Conservation (phyloP, 2,113 vertebrate genomes). For the Potamarius usumacintae region DNA sequence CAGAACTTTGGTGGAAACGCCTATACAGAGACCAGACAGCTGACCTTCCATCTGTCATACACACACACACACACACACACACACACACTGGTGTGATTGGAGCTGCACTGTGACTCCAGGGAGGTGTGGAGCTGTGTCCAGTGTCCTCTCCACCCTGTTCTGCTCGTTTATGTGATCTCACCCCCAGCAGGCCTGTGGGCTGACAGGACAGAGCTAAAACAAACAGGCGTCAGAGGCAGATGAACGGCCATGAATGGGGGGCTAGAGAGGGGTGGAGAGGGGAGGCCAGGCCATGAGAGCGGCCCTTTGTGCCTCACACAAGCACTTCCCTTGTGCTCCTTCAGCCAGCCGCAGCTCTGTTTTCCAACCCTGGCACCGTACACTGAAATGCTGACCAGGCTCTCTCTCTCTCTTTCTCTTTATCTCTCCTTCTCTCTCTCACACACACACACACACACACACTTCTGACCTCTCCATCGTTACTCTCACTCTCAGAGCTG, state of each 20-base stretch:
- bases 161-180: conserved; percentile 41
- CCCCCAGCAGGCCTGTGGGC: conserved; percentile 37
- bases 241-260: conserved; percentile 39
- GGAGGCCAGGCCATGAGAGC: conserved; percentile 49
- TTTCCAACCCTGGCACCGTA: conserved; percentile 54
- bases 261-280: conserved; percentile 12
- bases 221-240: conserved; percentile 48
- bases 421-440: conserved; percentile 28
- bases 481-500: conserved; percentile 19
- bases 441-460: conserved; percentile 1
- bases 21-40: not conserved
- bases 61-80: not conserved
- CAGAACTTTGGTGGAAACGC: conserved; percentile 2
- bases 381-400: conserved; percentile 52
- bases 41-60: not conserved
- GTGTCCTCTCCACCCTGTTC: conserved; percentile 37
- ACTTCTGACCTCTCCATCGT: conserved; percentile 4
- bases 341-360: conserved; percentile 36
- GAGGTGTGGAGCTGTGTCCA: conserved; percentile 2
- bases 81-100: conserved; percentile 7
- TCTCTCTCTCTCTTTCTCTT: not conserved
- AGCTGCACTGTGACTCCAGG: conserved; percentile 36
- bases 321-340: conserved; percentile 60
- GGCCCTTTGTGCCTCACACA: conserved; percentile 64
- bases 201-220: conserved; percentile 52